Percentiles rank a stretch among this genome's conserved stretches.
phyloP scores from a whole-genome alignment of 2,888 invertebrate genomes.

The Campaea margaritaria region DNA sequence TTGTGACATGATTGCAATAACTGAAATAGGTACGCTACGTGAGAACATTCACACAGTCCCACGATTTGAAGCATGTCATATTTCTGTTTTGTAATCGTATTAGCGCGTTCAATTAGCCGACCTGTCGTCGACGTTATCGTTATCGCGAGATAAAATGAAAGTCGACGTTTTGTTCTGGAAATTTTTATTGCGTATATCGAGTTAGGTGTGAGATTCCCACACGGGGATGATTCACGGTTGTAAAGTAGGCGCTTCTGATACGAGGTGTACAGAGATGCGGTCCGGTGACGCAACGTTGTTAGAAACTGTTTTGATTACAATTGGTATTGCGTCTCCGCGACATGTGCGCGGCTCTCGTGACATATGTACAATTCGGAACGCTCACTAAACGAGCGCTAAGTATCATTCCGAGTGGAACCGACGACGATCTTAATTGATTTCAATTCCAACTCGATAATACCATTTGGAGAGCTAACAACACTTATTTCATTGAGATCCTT shows the following conservation, averaged over 20 bases:
- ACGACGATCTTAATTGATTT: slow-evolving; percentile 32
- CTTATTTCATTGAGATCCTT: slow-evolving; percentile 28
- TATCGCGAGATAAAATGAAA: slow-evolving; percentile 34
- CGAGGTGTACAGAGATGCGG: slow-evolving; percentile 1
- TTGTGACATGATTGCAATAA: slow-evolving; percentile 67
- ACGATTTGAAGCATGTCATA: slow-evolving; percentile 37
- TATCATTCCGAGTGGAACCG: slow-evolving; percentile 1
- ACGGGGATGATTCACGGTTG: slow-evolving; percentile 12
- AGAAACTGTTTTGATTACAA: slow-evolving; percentile 39
- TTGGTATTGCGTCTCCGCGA: slow-evolving; percentile 30
- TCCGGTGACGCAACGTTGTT: slow-evolving; percentile 49
- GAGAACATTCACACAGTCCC: slow-evolving; percentile 59
- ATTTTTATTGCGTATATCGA: slow-evolving; percentile 12
- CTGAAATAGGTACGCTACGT: slow-evolving; percentile 57
- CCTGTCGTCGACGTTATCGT: slow-evolving; percentile 19
- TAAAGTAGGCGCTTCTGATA: not conserved
- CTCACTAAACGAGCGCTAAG: slow-evolving; percentile 5
- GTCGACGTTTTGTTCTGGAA: slow-evolving; percentile 33
- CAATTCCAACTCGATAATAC: slow-evolving; percentile 43
- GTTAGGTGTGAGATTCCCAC: slow-evolving; percentile 8
- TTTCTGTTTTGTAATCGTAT: slow-evolving; percentile 25
- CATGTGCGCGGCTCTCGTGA: slow-evolving; percentile 33
- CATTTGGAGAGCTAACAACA: slow-evolving; percentile 8
- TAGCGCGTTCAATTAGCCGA: slow-evolving; percentile 22
- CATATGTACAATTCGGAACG: slow-evolving; percentile 11